phyloP scores from a whole-genome alignment of 2,797 vertebrate genomes.

The Taeniopygia guttata region DNA sequence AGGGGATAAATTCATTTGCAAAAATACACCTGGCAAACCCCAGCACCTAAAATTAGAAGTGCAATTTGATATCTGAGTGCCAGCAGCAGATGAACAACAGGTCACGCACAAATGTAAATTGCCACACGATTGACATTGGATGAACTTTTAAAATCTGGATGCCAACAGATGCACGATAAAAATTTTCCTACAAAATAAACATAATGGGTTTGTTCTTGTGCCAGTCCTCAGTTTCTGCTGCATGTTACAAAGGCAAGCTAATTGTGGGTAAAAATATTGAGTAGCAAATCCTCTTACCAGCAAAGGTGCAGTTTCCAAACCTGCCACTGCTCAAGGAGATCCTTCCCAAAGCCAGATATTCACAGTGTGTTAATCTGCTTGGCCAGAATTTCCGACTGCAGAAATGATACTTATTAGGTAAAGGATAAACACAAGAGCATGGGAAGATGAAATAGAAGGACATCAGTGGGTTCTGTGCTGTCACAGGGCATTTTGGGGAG shows the following conservation, averaged over 20 bases:
- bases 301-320: background rate
- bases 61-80: background rate
- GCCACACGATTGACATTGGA: background rate
- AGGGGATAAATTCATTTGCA: background rate
- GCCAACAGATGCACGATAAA: background rate
- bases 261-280: background rate
- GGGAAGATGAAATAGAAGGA: background rate
- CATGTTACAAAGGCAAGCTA: background rate
- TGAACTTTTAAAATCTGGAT: background rate
- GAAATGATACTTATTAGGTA: background rate
- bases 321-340: background rate
- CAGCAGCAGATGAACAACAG: background rate
- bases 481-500: background rate
- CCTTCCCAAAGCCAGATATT: background rate
- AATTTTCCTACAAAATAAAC: background rate
- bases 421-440: background rate
- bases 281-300: slow-evolving; percentile 29
- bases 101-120: background rate
- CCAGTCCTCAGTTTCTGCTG: background rate
- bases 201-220: background rate
- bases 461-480: background rate
- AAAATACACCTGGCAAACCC: background rate
- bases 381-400: background rate
- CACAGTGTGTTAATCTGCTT: background rate
- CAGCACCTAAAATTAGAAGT: background rate